A percentile compares a stretch with the other conserved stretches of the same genome.
Evolutionary conservation across 2,113 vertebrate genomes (phyloP).

Genomic region (Himantopus leucocephalus): DNA sequence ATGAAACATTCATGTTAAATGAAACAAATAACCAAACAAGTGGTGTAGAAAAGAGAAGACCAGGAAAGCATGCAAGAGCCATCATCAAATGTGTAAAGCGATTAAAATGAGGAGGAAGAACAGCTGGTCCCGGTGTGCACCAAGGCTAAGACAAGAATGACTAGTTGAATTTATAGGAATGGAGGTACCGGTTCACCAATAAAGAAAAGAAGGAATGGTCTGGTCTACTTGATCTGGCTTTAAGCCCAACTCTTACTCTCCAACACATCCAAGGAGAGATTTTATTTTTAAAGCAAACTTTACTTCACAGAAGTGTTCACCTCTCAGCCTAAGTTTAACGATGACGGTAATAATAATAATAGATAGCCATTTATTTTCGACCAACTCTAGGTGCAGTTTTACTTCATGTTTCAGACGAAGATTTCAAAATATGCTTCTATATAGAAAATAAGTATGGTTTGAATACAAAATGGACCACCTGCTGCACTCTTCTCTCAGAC

Average conservation of each 20-base stretch:
- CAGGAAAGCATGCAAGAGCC: background rate
- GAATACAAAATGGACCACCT: background rate
- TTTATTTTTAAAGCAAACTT: background rate
- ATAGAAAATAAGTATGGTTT: background rate
- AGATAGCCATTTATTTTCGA: background rate
- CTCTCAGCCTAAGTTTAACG: background rate
- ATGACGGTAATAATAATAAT: background rate
- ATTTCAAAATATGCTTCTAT: background rate
- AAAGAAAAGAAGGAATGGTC: background rate
- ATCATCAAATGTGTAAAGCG: background rate
- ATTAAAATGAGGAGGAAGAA: background rate
- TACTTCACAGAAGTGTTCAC: background rate
- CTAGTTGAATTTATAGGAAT: background rate
- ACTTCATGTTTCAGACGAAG: background rate
- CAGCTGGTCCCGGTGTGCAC: background rate
- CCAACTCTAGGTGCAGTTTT: background rate
- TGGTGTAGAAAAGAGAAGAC: background rate
- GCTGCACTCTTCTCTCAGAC: background rate
- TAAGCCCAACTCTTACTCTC: background rate
- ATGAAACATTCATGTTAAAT: background rate
- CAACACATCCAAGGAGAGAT: background rate
- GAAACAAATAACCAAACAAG: slow-evolving; percentile 14
- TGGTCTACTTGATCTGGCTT: background rate
- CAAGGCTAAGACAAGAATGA: background rate
- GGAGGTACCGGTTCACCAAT: background rate